A percentile compares a stretch with the other conserved stretches of the same genome.
Evolutionary conservation across 2,113 vertebrate species (phyloP).

Genomic region (Salvelinus namaycush): DNA sequence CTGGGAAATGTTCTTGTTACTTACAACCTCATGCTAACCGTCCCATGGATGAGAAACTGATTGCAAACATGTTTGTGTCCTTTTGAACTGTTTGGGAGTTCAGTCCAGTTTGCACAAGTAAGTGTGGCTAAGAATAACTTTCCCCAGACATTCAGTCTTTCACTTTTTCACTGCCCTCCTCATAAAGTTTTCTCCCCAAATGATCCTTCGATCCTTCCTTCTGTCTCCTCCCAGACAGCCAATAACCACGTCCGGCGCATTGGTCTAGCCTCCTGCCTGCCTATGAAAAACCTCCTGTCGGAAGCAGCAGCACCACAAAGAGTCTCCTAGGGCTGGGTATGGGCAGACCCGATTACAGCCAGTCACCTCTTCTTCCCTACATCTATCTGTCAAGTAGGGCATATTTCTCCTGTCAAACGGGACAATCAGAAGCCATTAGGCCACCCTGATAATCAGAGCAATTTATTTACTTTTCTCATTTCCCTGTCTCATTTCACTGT

Average conservation of each 20-base stretch:
- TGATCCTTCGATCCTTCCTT: conserved; percentile 12
- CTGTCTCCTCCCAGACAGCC: conserved; percentile 2
- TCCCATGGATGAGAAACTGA: too few species aligned
- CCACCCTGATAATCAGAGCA: conserved; percentile 69
- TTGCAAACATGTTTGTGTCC: too few species aligned
- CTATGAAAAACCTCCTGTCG: conserved; percentile 26
- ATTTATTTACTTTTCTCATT: conserved; percentile 63
- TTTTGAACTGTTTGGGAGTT: too few species aligned
- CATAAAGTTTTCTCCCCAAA: too few species aligned
- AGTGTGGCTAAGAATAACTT: too few species aligned
- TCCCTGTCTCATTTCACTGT: conserved; percentile 51
- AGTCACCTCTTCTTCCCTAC: conserved; percentile 71
- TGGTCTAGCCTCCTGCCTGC: background rate
- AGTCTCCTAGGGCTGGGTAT: conserved; percentile 52
- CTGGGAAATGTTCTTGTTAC: too few species aligned
- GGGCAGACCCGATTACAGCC: conserved; percentile 67
- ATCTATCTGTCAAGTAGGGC: conserved; percentile 72
- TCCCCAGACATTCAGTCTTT: too few species aligned
- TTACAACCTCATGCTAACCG: too few species aligned
- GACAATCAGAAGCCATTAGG: conserved; percentile 67
- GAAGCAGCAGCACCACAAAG: conserved; percentile 33
- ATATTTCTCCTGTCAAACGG: conserved; percentile 74
- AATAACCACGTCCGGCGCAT: background rate
- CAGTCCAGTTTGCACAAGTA: too few species aligned
- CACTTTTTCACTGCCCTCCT: too few species aligned